Evolutionary conservation across 2,797 vertebrate species (phyloP).

Genomic region (Lithobates sylvaticus): DNA sequence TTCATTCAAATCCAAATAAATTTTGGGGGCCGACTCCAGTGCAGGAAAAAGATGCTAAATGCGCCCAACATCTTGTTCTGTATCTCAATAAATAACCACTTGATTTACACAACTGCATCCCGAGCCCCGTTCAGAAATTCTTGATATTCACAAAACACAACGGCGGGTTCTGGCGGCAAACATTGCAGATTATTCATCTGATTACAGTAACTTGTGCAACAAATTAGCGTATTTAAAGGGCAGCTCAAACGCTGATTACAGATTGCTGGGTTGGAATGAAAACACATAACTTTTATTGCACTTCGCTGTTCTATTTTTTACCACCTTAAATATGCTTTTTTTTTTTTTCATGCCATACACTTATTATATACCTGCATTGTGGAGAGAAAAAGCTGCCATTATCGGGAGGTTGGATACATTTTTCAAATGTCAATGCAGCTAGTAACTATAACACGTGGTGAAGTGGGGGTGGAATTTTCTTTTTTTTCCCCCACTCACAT

Average conservation of each 20-base stretch:
- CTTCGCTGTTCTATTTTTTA: constrained; percentile 16
- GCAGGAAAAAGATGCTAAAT: too few species aligned
- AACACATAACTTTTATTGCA: constrained; percentile 4
- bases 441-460: constrained; percentile 41
- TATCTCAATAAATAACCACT: too few species aligned
- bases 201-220: constrained; percentile 12
- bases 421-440: constrained; percentile 39
- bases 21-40: too few species aligned
- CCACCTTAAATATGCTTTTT: constrained; percentile 13
- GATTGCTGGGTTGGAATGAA: constrained; percentile 25
- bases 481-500: constrained; percentile 39
- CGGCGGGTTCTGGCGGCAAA: neutral
- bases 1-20: too few species aligned
- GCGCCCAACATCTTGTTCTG: too few species aligned
- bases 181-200: constrained; percentile 5
- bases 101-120: too few species aligned
- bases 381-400: constrained; percentile 19
- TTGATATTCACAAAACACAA: too few species aligned
- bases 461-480: constrained; percentile 43
- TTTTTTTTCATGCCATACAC: constrained; percentile 19
- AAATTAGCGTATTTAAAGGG: constrained; percentile 3
- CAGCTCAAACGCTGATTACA: constrained; percentile 35
- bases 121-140: neutral
- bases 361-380: constrained; percentile 43
- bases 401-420: constrained; percentile 39